Percentiles rank a stretch among this genome's conserved stretches.
These are phyloP conservation scores for Ectemnius continuus DNA, from an alignment of 2,888 invertebrate genomes.

Conservation along the genomic window DNA sequence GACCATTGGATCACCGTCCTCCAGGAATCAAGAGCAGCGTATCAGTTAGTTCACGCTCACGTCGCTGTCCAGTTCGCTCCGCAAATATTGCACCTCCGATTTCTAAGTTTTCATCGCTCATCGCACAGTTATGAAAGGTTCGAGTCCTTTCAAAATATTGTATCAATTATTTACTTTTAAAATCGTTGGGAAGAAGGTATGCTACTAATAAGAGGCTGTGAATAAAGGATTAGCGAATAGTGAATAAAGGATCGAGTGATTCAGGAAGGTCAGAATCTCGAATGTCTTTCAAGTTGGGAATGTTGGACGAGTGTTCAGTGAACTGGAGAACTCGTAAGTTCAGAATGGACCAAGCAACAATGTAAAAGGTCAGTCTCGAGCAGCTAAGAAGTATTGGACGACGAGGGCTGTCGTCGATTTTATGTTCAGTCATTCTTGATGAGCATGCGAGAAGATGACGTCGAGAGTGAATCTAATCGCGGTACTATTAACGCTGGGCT, in stretches of 20 bases:
- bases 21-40: conserved; percentile 68
- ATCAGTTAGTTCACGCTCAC: conserved; percentile 73
- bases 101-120: too few relatives aligned
- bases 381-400: not conserved
- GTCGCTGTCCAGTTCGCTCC: conserved; percentile 65
- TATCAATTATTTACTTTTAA: too few relatives aligned
- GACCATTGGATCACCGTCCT: conserved; percentile 60
- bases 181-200: too few relatives aligned
- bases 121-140: too few relatives aligned
- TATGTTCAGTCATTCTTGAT: conserved; percentile 23
- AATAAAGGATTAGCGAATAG: not conserved
- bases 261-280: conserved; percentile 6
- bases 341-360: conserved; percentile 15
- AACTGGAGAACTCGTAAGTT: not conserved
- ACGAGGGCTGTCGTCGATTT: conserved; percentile 12
- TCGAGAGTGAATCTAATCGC: conserved; percentile 68
- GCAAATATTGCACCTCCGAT: not conserved
- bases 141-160: too few relatives aligned
- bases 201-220: too few relatives aligned
- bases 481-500: conserved; percentile 58
- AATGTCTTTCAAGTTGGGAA: conserved; percentile 12
- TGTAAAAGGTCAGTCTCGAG: conserved; percentile 27
- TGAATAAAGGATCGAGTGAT: not conserved
- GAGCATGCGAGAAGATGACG: conserved; percentile 53
- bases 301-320: conserved; percentile 19